Conservation (phyloP, 2,797 vertebrate species). For the Fringilla coelebs region DNA sequence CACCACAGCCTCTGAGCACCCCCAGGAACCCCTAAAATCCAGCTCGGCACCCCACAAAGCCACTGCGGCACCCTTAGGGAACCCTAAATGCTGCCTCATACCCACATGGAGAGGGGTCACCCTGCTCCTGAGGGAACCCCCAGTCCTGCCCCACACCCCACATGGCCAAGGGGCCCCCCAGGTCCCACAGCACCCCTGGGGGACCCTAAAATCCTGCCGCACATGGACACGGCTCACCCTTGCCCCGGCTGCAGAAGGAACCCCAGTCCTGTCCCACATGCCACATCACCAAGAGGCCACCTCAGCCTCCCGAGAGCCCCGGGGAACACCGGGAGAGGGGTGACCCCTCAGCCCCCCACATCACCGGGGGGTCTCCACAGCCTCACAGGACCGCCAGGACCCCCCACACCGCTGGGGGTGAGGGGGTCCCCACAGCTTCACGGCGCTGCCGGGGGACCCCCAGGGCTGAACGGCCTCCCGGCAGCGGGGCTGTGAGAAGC, state of each 20-base stretch:
- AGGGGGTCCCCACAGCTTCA: neutral
- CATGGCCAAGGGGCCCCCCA: neutral
- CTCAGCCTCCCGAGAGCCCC: neutral
- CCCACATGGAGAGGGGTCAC: neutral
- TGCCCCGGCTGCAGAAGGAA: neutral
- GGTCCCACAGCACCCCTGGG: neutral
- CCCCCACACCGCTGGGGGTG: accelerated
- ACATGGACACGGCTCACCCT: neutral
- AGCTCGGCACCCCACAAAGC: neutral
- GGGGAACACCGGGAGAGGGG: neutral
- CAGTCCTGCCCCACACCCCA: neutral
- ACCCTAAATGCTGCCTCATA: neutral
- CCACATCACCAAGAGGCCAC: neutral
- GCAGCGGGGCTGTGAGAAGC: neutral
- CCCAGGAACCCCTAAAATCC: neutral
- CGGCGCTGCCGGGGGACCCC: neutral
- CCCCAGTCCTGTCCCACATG: neutral
- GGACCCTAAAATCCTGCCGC: neutral
- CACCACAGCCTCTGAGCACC: neutral
- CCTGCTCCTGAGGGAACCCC: neutral
- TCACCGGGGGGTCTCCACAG: neutral
- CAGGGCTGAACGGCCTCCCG: neutral
- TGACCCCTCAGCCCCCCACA: neutral
- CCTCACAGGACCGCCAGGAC: neutral
- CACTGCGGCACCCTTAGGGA: neutral